These are phyloP conservation scores for Drosophila jambulina DNA, from an alignment of 1,140 invertebrate genomes.

Conservation along the genomic window DNA sequence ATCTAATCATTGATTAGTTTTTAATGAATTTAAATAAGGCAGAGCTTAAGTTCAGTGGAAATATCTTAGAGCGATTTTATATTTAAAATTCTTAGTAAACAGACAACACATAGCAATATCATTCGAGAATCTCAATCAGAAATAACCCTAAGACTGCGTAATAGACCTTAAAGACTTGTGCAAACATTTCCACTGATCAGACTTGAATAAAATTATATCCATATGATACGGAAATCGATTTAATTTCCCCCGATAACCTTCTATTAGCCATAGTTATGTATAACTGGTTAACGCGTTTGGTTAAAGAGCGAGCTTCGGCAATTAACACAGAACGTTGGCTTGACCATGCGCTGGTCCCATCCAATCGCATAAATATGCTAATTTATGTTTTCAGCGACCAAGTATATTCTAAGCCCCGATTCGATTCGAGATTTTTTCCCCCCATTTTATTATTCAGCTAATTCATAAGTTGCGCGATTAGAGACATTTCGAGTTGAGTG, in stretches of 20 bases:
- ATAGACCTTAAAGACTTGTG: neutral
- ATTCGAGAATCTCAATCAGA: neutral
- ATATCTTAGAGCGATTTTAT: neutral
- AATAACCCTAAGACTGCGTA: neutral
- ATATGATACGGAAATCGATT: slow-evolving; percentile 29
- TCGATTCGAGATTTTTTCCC: neutral
- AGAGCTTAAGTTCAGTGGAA: too few relatives aligned
- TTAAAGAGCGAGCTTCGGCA: slow-evolving; percentile 14
- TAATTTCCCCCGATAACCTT: slow-evolving; percentile 23
- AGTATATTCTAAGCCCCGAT: slow-evolving; percentile 10
- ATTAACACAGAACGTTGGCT: slow-evolving; percentile 29
- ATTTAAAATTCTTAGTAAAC: neutral
- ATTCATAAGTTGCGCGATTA: slow-evolving; percentile 32
- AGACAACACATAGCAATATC: neutral
- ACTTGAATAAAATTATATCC: neutral
- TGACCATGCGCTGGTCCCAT: neutral
- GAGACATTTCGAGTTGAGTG: slow-evolving; percentile 15
- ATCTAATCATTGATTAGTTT: neutral
- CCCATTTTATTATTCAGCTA: slow-evolving; percentile 29
- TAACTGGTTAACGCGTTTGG: slow-evolving; percentile 25
- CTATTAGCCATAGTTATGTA: slow-evolving; percentile 17
- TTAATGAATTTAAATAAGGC: neutral
- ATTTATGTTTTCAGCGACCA: slow-evolving; percentile 29
- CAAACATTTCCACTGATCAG: slow-evolving; percentile 14
- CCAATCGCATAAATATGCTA: slow-evolving; percentile 38